These are phyloP conservation scores for Emmelina monodactyla DNA, from an alignment of 2,888 invertebrate genomes.

Conservation along the genomic window DNA sequence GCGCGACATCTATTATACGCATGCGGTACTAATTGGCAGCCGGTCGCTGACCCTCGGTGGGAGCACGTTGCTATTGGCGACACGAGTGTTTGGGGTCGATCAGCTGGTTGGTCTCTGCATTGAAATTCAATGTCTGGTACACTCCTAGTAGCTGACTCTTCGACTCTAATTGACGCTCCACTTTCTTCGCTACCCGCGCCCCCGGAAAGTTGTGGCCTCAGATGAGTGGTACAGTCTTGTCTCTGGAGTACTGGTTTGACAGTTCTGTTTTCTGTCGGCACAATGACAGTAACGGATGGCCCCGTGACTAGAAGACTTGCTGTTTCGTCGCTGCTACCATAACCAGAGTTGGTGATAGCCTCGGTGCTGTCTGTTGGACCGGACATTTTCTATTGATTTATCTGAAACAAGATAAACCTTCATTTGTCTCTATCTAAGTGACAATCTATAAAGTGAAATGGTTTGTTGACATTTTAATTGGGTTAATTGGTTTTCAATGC, in stretches of 20 bases:
- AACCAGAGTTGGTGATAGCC: constrained; percentile 69
- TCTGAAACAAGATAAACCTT: too few species aligned
- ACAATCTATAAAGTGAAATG: too few species aligned
- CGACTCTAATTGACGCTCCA: constrained; percentile 67
- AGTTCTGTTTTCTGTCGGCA: constrained; percentile 54
- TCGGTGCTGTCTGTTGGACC: constrained; percentile 62
- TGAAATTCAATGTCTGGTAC: constrained; percentile 85
- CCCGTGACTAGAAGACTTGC: constrained; percentile 78
- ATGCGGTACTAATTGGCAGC: constrained; percentile 73
- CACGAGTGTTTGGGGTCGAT: constrained; percentile 61
- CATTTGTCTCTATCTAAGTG: too few species aligned
- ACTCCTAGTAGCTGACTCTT: constrained; percentile 75
- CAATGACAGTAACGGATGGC: constrained; percentile 62
- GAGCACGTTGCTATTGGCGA: constrained; percentile 66
- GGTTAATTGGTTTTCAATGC: too few species aligned
- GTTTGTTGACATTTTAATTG: too few species aligned
- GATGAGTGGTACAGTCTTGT: constrained; percentile 84
- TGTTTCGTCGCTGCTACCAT: constrained; percentile 83
- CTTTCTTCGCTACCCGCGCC: constrained; percentile 81
- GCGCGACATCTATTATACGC: constrained; percentile 71
- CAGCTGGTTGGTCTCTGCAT: constrained; percentile 67
- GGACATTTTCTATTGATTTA: constrained; percentile 36
- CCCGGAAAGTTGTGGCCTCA: constrained; percentile 75
- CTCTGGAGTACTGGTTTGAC: constrained; percentile 84
- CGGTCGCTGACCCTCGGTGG: constrained; percentile 70